phyloP scores from a whole-genome alignment of 2,888 invertebrate genomes.

The Aphidoletes aphidimyza region DNA sequence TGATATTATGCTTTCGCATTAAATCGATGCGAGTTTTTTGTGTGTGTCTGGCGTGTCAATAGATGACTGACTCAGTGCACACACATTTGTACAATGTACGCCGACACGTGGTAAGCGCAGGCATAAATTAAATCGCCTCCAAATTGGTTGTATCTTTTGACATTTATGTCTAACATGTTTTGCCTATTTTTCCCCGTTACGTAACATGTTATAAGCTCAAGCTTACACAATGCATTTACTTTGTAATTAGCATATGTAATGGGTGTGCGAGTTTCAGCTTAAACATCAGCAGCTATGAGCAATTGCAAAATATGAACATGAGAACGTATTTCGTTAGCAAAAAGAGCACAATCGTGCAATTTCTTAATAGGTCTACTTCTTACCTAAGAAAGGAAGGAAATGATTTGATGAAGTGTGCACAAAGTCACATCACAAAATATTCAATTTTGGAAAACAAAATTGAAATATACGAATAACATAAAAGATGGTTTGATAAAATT shows the following conservation, averaged over 20 bases:
- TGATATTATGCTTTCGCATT: not conserved
- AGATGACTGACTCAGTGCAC: not conserved
- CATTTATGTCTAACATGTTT: conserved; percentile 15
- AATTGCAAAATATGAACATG: not conserved
- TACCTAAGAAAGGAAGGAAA: not conserved
- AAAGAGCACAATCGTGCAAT: not conserved
- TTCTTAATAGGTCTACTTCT: not conserved
- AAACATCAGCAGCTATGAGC: not conserved
- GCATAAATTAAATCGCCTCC: conserved; percentile 40
- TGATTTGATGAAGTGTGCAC: not conserved
- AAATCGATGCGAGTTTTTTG: not conserved
- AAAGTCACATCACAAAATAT: not conserved
- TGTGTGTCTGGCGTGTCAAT: not conserved
- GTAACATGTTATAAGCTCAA: not conserved
- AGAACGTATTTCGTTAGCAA: too few relatives aligned
- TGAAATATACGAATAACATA: not conserved
- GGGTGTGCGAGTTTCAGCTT: not conserved
- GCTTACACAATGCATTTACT: not conserved
- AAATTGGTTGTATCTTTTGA: conserved; percentile 49
- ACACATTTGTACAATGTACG: not conserved
- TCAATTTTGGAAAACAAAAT: not conserved
- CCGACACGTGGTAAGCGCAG: not conserved
- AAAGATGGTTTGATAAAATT: not conserved
- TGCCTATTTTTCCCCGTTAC: not conserved
- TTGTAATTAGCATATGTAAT: not conserved